Evolutionary conservation across 1,140 invertebrate genomes (phyloP).

Genomic region (Drosophila cardini): DNA sequence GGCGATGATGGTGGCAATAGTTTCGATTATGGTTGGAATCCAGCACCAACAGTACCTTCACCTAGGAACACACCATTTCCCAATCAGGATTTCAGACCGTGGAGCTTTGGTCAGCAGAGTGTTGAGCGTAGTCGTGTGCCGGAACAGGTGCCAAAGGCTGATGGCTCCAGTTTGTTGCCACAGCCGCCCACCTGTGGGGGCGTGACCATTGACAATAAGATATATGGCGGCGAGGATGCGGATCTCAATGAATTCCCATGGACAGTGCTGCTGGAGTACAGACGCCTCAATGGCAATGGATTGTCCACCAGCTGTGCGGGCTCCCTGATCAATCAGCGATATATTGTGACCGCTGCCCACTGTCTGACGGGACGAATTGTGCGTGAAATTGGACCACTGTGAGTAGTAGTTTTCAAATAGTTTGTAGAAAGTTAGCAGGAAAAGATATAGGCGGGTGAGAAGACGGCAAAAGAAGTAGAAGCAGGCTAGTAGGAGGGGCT

Average conservation of each 20-base stretch:
- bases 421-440: no score
- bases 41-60: slow-evolving; percentile 19
- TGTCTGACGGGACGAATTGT: slow-evolving; percentile 86
- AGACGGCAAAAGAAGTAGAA: no score
- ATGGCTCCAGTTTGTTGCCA: slow-evolving; percentile 64
- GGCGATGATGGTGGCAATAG: slow-evolving; percentile 13
- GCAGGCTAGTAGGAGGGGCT: no score
- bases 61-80: slow-evolving; percentile 40
- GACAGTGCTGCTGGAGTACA: slow-evolving; percentile 88
- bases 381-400: slow-evolving; percentile 85
- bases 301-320: slow-evolving; percentile 86
- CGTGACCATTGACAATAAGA: slow-evolving; percentile 72
- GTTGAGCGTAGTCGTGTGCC: slow-evolving; percentile 10
- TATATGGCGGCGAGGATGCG: slow-evolving; percentile 82
- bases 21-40: slow-evolving; percentile 38
- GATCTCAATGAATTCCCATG: slow-evolving; percentile 87
- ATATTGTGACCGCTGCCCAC: slow-evolving; percentile 90
- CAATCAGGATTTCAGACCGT: slow-evolving; percentile 32
- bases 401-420: slow-evolving; percentile 67
- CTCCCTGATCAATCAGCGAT: slow-evolving; percentile 85
- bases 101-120: slow-evolving; percentile 52
- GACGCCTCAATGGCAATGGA: slow-evolving; percentile 62
- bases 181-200: slow-evolving; percentile 73
- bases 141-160: slow-evolving; percentile 10
- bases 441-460: no score